Evolutionary conservation across 2,797 vertebrate species (phyloP).

Genomic region (Benthosema pterotum): DNA sequence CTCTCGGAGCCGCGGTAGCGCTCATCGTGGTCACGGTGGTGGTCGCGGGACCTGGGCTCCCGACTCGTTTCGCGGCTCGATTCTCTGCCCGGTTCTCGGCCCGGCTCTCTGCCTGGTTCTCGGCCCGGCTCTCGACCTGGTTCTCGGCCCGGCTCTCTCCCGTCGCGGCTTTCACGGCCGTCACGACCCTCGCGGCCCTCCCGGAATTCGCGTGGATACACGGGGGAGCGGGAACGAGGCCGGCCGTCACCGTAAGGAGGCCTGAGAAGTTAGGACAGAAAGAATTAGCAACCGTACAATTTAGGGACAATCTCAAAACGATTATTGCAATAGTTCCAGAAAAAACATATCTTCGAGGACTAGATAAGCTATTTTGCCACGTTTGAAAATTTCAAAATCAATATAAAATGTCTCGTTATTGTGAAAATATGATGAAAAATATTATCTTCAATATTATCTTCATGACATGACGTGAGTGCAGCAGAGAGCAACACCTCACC

Average conservation of each 20-base stretch:
- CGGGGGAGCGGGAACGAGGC: conserved; percentile 78
- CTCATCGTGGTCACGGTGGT: conserved; percentile 70
- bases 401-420: background rate
- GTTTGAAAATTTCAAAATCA: background rate
- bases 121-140: conserved; percentile 47
- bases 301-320: background rate
- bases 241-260: conserved; percentile 60
- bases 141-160: conserved; percentile 25
- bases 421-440: background rate
- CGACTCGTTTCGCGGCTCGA: conserved; percentile 57
- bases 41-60: conserved; percentile 59
- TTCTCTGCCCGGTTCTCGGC: conserved; percentile 56
- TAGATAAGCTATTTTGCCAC: background rate
- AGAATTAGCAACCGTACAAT: conserved; percentile 28
- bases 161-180: conserved; percentile 71
- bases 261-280: conserved; percentile 55
- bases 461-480: background rate
- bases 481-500: background rate
- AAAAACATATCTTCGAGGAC: background rate
- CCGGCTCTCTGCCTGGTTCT: conserved; percentile 57
- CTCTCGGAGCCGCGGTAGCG: conserved; percentile 51
- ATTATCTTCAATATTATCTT: background rate
- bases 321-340: background rate
- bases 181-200: conserved; percentile 81
- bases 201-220: conserved; percentile 80